These are phyloP conservation scores for Blennius ocellaris DNA, from an alignment of 2,113 vertebrate genomes.

Conservation along the genomic window DNA sequence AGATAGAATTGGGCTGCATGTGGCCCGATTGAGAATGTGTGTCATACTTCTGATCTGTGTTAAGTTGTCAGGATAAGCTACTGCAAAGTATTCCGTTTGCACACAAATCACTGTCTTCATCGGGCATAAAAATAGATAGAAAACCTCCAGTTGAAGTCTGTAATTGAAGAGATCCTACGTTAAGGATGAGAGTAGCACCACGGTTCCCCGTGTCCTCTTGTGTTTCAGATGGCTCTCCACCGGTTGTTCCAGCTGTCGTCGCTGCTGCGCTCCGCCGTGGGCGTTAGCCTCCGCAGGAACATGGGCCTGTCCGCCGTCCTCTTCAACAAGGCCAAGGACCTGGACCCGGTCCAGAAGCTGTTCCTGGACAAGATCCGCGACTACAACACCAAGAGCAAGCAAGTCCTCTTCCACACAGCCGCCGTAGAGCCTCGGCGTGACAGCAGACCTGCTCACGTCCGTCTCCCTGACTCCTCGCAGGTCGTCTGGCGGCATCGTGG, in stretches of 20 bases:
- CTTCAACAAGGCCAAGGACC: constrained; percentile 88
- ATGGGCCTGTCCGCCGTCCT: constrained; percentile 90
- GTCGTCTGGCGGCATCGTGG: constrained; percentile 87
- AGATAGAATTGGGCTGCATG: no score
- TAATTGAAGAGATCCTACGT: no score
- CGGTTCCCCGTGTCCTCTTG: background rate
- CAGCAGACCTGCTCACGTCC: background rate
- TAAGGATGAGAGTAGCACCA: no score
- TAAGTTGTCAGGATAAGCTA: no score
- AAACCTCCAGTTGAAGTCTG: no score
- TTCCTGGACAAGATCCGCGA: constrained; percentile 97
- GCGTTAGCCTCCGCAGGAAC: constrained; percentile 87
- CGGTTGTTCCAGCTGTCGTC: constrained; percentile 86
- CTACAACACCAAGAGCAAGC: constrained; percentile 93
- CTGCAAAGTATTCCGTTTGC: no score
- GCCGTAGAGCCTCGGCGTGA: no score
- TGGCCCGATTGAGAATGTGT: no score
- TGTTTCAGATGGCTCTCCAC: constrained; percentile 87
- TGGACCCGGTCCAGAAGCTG: constrained; percentile 95
- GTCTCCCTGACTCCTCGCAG: constrained; percentile 65
- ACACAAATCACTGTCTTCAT: no score
- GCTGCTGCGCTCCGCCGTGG: constrained; percentile 79
- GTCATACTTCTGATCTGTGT: no score
- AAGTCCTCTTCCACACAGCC: constrained; percentile 57
- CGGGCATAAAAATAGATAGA: no score